Evolutionary conservation across 2,797 vertebrate genomes (phyloP).

Genomic region (Lithobates pipiens): DNA sequence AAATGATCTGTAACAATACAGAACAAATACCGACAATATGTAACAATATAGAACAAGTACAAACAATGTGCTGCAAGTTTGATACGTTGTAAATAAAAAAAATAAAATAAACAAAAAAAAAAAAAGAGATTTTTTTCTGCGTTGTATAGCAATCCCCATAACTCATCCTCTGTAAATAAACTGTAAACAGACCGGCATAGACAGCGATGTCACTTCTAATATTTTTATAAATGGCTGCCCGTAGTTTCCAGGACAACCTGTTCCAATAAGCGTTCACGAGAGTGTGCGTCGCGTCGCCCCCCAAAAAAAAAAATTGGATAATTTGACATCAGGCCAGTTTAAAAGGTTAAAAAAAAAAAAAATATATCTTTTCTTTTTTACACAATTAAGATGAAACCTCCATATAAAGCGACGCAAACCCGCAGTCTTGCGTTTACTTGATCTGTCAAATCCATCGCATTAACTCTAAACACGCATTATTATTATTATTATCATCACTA

Average conservation of each 20-base stretch:
- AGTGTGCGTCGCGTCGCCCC: not conserved
- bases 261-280: not conserved
- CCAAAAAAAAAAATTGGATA: not conserved
- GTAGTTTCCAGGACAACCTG: constrained; percentile 3
- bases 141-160: too few relatives aligned
- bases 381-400: constrained; percentile 24
- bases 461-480: constrained; percentile 12
- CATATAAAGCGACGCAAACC: not conserved
- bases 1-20: too few relatives aligned
- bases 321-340: not conserved
- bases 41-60: too few relatives aligned
- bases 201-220: constrained; percentile 11
- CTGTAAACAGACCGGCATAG: constrained; percentile 50
- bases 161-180: not conserved
- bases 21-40: too few relatives aligned
- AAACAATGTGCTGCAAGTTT: too few relatives aligned
- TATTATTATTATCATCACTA: constrained; percentile 29
- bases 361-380: not conserved
- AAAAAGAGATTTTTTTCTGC: too few relatives aligned
- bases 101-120: too few relatives aligned
- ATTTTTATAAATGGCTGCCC: not conserved
- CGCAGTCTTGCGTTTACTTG: constrained; percentile 3
- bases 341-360: too few relatives aligned
- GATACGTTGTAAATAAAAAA: too few relatives aligned
- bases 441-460: constrained; percentile 29